Evolutionary conservation across 1,140 invertebrate genomes (phyloP).

Genomic region (Drosophila prosaltans): DNA sequence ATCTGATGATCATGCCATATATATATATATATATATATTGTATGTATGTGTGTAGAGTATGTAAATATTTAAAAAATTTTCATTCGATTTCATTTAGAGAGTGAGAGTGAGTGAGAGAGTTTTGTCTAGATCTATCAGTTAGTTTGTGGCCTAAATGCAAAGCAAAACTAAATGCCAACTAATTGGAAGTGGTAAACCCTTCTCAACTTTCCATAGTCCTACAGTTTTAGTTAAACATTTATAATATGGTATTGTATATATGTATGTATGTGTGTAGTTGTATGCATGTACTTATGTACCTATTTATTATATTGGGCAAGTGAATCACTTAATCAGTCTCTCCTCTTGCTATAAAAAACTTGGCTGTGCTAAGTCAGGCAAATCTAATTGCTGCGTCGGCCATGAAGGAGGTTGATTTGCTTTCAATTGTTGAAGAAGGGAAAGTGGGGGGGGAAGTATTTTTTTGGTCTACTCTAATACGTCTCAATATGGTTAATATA

Average conservation of each 20-base stretch:
- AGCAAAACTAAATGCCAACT: constrained; percentile 26
- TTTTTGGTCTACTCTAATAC: not conserved
- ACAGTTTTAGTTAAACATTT: not conserved
- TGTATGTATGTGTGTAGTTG: not conserved
- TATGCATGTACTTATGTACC: constrained; percentile 1
- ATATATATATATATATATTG: constrained; percentile 21
- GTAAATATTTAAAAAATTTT: constrained; percentile 53
- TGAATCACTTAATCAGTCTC: constrained; percentile 71
- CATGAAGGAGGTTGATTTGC: constrained; percentile 33
- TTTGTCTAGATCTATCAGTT: constrained; percentile 7
- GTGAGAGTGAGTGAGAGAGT: not conserved
- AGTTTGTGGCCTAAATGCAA: constrained; percentile 46
- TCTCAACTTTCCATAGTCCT: constrained; percentile 2
- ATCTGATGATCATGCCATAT: too few relatives aligned
- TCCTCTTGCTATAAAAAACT: constrained; percentile 38
- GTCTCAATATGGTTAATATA: constrained; percentile 46
- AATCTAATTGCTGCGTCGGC: constrained; percentile 51
- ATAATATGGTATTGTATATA: not conserved
- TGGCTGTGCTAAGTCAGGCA: constrained; percentile 53
- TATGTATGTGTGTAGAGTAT: constrained; percentile 35
- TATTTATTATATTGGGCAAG: constrained; percentile 18
- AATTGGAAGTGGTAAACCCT: constrained; percentile 2
- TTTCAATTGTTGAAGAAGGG: constrained; percentile 14
- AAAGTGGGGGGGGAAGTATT: not conserved
- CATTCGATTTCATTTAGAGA: constrained; percentile 10